Conservation (phyloP, 2,797 vertebrate genomes). For the Eulemur mongoz region DNA sequence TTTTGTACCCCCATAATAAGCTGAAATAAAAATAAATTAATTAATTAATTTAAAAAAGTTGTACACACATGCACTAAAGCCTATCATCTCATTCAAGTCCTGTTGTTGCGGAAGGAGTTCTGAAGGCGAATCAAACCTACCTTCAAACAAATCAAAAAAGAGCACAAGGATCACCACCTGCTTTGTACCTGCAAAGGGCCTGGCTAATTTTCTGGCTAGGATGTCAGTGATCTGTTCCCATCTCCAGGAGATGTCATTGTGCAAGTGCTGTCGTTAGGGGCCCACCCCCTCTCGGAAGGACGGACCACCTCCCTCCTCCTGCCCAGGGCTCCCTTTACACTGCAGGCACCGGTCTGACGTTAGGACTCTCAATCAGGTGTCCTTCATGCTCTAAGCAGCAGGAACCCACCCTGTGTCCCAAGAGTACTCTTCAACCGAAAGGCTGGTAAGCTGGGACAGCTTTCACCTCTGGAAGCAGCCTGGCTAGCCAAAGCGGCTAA, state of each 20-base stretch:
- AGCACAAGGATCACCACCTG: neutral
- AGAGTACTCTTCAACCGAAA: neutral
- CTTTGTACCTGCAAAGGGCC: neutral
- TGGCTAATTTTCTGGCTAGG: neutral
- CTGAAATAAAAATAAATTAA: too few relatives aligned
- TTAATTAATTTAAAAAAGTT: neutral
- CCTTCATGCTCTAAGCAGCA: neutral
- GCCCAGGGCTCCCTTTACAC: neutral
- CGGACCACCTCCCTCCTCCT: neutral
- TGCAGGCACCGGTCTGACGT: neutral
- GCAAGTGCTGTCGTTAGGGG: too few relatives aligned
- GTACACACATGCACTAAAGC: rapidly evolving
- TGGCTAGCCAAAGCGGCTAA: neutral
- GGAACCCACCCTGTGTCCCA: neutral
- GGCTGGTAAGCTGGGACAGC: neutral
- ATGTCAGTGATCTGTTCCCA: neutral
- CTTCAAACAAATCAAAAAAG: neutral
- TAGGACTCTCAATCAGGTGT: neutral
- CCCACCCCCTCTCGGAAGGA: neutral
- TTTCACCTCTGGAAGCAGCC: neutral
- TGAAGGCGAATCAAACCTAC: neutral
- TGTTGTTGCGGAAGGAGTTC: neutral
- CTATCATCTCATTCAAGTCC: neutral
- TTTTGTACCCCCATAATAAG: too few relatives aligned
- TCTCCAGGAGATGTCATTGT: neutral